phyloP scores from a whole-genome alignment of 1,140 invertebrate genomes.

The Bemisia tabaci region DNA sequence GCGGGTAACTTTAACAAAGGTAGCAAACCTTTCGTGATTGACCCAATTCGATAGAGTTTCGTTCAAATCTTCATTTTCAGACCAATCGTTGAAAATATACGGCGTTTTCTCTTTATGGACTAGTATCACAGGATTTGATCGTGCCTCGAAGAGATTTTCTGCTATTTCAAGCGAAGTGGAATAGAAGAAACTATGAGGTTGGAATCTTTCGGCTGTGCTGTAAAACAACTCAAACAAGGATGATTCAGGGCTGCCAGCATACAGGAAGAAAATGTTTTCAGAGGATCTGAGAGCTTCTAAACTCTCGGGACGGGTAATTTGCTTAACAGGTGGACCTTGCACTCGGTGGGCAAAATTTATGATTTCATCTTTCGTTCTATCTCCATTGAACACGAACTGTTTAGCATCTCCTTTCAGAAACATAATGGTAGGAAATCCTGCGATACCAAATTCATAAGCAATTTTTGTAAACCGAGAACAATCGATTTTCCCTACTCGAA shows the following conservation, averaged over 20 bases:
- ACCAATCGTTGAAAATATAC: slow-evolving; percentile 53
- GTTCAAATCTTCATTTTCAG: slow-evolving; percentile 35
- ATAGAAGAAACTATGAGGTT: slow-evolving; percentile 39
- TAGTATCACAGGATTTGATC: slow-evolving; percentile 53
- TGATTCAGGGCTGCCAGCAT: slow-evolving; percentile 53
- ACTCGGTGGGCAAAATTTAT: slow-evolving; percentile 85
- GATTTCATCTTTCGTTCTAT: slow-evolving; percentile 80
- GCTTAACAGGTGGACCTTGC: slow-evolving; percentile 70
- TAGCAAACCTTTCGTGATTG: slow-evolving; percentile 75
- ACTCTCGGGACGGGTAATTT: slow-evolving; percentile 59
- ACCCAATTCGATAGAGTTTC: slow-evolving; percentile 67
- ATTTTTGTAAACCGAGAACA: slow-evolving; percentile 78
- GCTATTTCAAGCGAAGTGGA: slow-evolving; percentile 5
- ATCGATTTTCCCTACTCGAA: slow-evolving; percentile 82
- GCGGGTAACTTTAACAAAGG: slow-evolving; percentile 73
- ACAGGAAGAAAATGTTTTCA: slow-evolving; percentile 76
- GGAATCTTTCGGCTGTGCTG: slow-evolving; percentile 56
- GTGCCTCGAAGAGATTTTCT: slow-evolving; percentile 41
- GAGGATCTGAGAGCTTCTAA: slow-evolving; percentile 56
- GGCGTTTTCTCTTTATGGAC: slow-evolving; percentile 70
- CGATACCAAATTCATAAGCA: slow-evolving; percentile 71
- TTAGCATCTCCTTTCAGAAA: slow-evolving; percentile 74
- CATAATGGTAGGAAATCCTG: slow-evolving; percentile 91
- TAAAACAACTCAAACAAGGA: slow-evolving; percentile 66
- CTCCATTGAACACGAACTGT: slow-evolving; percentile 70